Evolutionary conservation across 2,797 vertebrate genomes (phyloP).

Genomic region (Mallotus villosus): DNA sequence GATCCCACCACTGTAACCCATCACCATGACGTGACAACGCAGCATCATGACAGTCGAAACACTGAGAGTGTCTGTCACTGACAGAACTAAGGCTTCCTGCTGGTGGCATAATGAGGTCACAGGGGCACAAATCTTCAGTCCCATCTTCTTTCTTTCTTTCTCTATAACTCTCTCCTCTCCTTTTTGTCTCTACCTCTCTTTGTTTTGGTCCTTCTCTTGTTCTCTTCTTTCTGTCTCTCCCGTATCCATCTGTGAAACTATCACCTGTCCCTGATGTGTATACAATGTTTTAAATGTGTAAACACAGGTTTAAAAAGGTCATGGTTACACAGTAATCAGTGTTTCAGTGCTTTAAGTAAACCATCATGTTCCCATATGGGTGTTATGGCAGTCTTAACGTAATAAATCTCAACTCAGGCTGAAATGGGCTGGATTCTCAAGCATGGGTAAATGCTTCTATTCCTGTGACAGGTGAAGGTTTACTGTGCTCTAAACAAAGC

Average conservation of each 20-base stretch:
- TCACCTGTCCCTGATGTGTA: neutral
- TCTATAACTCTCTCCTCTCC: neutral
- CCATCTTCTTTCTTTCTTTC: constrained; percentile 11
- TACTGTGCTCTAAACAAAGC: constrained; percentile 35
- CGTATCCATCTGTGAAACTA: neutral
- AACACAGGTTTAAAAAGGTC: constrained; percentile 35
- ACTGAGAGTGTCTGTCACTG: constrained; percentile 23
- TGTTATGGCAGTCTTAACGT: constrained; percentile 54
- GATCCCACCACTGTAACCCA: no score
- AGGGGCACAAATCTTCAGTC: constrained; percentile 56
- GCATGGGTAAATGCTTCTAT: constrained; percentile 68
- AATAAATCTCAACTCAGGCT: constrained; percentile 60
- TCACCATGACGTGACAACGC: no score
- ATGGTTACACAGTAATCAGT: constrained; percentile 57
- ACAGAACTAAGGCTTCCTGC: constrained; percentile 46
- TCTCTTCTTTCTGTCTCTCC: constrained; percentile 23
- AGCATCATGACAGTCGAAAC: neutral
- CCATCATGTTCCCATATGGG: constrained; percentile 47
- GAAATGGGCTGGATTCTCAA: constrained; percentile 66
- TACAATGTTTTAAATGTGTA: constrained; percentile 48
- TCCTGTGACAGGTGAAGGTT: constrained; percentile 29
- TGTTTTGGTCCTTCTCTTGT: constrained; percentile 19
- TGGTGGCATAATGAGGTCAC: constrained; percentile 84
- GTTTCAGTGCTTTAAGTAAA: constrained; percentile 59
- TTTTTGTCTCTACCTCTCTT: constrained; percentile 2